phyloP scores from a whole-genome alignment of 2,113 vertebrate genomes.

The Phaetusa simplex region DNA sequence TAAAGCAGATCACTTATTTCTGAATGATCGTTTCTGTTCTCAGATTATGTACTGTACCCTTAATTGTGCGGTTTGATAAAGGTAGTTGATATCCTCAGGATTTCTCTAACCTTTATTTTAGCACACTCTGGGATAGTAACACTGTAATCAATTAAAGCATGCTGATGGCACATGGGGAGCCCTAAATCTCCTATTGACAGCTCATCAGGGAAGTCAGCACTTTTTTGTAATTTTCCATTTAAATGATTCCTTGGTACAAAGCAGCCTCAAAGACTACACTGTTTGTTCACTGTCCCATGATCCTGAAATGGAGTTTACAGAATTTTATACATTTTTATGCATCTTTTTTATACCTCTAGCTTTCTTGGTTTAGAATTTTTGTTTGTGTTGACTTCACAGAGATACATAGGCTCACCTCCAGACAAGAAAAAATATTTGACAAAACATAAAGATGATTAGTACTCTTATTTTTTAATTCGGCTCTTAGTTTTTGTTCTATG shows the following conservation, averaged over 20 bases:
- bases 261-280: background rate
- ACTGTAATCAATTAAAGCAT: slow-evolving; percentile 34
- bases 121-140: slow-evolving; percentile 54
- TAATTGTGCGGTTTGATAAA: slow-evolving; percentile 70
- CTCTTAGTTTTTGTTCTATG: background rate
- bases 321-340: background rate
- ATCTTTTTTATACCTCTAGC: background rate
- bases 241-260: slow-evolving; percentile 25
- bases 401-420: background rate
- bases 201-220: slow-evolving; percentile 23
- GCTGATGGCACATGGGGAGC: slow-evolving; percentile 31
- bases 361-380: background rate
- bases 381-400: background rate
- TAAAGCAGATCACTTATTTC: background rate
- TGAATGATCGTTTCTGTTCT: slow-evolving; percentile 5
- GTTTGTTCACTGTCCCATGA: background rate
- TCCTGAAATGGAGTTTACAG: background rate
- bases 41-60: slow-evolving; percentile 59
- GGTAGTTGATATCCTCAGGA: slow-evolving; percentile 73
- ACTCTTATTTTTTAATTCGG: background rate
- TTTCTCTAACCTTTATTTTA: slow-evolving; percentile 75
- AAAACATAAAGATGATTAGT: background rate
- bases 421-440: background rate
- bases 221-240: background rate
- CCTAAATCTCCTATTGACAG: slow-evolving; percentile 62